Conservation (phyloP, 2,888 invertebrate species). For the Microctonus brassicae region DNA sequence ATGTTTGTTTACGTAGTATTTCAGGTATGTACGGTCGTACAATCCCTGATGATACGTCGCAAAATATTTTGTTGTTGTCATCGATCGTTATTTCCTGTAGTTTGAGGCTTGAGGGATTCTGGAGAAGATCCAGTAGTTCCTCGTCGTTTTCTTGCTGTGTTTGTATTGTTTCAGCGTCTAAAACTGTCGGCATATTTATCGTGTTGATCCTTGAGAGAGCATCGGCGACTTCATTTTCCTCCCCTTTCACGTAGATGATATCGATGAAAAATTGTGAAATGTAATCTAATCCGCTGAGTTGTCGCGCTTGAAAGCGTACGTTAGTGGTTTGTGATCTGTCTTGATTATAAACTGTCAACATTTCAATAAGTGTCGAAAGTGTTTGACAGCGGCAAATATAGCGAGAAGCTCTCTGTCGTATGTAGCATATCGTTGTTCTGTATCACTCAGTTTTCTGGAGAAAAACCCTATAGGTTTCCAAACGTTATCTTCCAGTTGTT, state of each 20-base stretch:
- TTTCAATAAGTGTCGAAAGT: not conserved
- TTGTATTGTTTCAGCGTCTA: not conserved
- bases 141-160: too few relatives aligned
- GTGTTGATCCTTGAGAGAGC: not conserved
- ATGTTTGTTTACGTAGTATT: too few relatives aligned
- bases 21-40: too few relatives aligned
- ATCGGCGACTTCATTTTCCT: not conserved
- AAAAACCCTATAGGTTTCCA: not conserved
- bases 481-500: not conserved
- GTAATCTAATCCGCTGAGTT: not conserved
- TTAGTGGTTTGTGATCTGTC: slow-evolving; percentile 12
- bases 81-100: too few relatives aligned
- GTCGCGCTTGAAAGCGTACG: not conserved
- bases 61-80: too few relatives aligned
- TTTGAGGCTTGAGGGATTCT: too few relatives aligned
- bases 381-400: slow-evolving; percentile 1
- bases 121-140: too few relatives aligned
- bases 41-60: too few relatives aligned
- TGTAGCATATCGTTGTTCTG: slow-evolving; percentile 10
- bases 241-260: not conserved
- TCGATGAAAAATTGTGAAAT: slow-evolving; percentile 2
- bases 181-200: not conserved
- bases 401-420: not conserved
- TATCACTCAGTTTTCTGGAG: not conserved
- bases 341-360: not conserved